A percentile compares a stretch with the other conserved stretches of the same genome.
Evolutionary conservation across 1,140 invertebrate species (phyloP).

Genomic region (Macrosteles quadrilineatus): DNA sequence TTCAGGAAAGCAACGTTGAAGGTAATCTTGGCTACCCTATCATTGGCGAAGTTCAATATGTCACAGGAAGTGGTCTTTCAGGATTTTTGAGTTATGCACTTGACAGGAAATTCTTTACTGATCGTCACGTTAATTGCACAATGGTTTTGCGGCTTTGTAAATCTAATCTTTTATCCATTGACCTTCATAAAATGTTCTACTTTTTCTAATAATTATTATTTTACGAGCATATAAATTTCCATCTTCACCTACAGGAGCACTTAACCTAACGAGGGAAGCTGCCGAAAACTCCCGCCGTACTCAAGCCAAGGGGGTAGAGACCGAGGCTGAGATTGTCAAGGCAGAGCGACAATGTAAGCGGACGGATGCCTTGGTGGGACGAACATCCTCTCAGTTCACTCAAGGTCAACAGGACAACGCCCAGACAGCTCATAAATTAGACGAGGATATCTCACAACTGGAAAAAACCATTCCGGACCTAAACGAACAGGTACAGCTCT

Average conservation of each 20-base stretch:
- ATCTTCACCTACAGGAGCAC: too few relatives aligned
- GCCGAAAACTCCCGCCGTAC: constrained; percentile 68
- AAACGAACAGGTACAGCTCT: constrained; percentile 64
- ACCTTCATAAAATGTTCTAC: too few relatives aligned
- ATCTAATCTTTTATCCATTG: too few relatives aligned
- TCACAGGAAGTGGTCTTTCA: too few relatives aligned
- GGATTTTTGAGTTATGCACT: too few relatives aligned
- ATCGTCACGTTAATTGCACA: too few relatives aligned
- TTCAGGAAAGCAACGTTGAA: constrained; percentile 94
- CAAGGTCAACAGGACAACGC: constrained; percentile 69
- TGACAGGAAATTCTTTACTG: too few relatives aligned
- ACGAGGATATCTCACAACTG: constrained; percentile 65
- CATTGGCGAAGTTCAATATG: too few relatives aligned
- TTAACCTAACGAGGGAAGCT: constrained; percentile 85
- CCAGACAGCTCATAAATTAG: constrained; percentile 64
- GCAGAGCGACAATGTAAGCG: constrained; percentile 80
- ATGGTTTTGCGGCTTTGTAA: too few relatives aligned
- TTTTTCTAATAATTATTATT: too few relatives aligned
- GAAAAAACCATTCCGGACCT: constrained; percentile 76
- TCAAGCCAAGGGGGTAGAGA: constrained; percentile 57
- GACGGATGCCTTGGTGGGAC: constrained; percentile 76
- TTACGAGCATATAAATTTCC: too few relatives aligned
- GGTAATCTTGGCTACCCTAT: constrained; percentile 55
- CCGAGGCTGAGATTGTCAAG: constrained; percentile 59
- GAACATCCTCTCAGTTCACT: constrained; percentile 68